A percentile compares a stretch with the other conserved stretches of the same genome.
These are phyloP conservation scores for Laothoe populi DNA, from an alignment of 2,888 invertebrate genomes.

Conservation along the genomic window DNA sequence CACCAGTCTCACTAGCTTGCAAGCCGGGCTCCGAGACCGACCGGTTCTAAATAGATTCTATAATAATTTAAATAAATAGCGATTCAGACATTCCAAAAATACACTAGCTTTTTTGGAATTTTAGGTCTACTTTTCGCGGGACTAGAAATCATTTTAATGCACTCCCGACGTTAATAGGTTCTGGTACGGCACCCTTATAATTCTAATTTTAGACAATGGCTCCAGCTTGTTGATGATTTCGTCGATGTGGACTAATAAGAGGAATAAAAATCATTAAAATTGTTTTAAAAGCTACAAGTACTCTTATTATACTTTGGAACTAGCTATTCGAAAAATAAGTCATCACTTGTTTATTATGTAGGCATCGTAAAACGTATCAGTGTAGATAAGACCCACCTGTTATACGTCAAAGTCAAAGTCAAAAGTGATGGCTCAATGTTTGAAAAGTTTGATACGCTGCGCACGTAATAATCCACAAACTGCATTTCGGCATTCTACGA, in stretches of 20 bases:
- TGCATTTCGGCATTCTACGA: slow-evolving; percentile 29
- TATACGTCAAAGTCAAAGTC: not conserved
- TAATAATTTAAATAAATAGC: not conserved
- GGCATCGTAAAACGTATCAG: not conserved
- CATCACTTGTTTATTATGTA: not conserved
- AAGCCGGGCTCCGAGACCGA: slow-evolving; percentile 37
- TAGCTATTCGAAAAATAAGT: too few relatives aligned
- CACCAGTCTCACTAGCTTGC: slow-evolving; percentile 33
- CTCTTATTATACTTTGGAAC: too few relatives aligned
- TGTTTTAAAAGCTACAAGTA: too few relatives aligned
- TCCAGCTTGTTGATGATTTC: too few relatives aligned
- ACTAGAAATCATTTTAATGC: too few relatives aligned
- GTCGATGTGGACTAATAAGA: too few relatives aligned
- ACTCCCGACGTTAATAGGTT: too few relatives aligned
- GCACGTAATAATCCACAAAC: slow-evolving; percentile 4
- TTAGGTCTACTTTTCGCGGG: too few relatives aligned
- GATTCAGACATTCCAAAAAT: not conserved
- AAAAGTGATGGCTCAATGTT: slow-evolving; percentile 9
- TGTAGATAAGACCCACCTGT: not conserved
- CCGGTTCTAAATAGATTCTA: slow-evolving; percentile 51
- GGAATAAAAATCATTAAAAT: too few relatives aligned
- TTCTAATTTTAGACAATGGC: too few relatives aligned
- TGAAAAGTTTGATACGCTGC: not conserved
- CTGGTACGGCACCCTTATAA: too few relatives aligned
- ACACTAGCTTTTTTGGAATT: not conserved